phyloP scores from a whole-genome alignment of 2,113 vertebrate genomes.

The Colius striatus region DNA sequence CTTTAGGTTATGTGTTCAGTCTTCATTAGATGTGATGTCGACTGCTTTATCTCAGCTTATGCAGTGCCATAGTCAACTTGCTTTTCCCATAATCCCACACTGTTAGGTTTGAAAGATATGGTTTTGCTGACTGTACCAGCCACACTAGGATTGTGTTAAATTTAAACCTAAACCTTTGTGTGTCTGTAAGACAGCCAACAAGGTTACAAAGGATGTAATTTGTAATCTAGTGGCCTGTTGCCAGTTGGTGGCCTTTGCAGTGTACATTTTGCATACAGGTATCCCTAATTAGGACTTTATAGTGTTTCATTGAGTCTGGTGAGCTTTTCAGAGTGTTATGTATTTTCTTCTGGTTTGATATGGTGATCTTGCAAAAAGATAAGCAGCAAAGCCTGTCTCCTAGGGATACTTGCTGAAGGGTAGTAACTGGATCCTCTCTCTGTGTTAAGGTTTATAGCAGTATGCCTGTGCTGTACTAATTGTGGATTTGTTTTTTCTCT shows the following conservation, averaged over 20 bases:
- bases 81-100: fast-evolving
- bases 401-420: background rate
- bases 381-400: background rate
- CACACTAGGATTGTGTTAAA: background rate
- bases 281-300: background rate
- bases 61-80: background rate
- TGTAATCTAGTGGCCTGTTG: background rate
- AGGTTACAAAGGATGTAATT: background rate
- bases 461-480: background rate
- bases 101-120: background rate
- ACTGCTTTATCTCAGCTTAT: background rate
- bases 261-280: background rate
- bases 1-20: fast-evolving
- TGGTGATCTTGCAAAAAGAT: background rate
- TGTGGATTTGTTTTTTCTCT: background rate
- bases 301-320: background rate
- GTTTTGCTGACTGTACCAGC: background rate
- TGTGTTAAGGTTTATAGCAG: background rate
- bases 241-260: background rate
- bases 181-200: background rate
- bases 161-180: background rate
- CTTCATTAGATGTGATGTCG: background rate
- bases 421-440: background rate
- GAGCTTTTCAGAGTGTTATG: background rate
- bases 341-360: background rate